Evolutionary conservation across 2,113 vertebrate genomes (phyloP).

Genomic region (Seriola dumerili): DNA sequence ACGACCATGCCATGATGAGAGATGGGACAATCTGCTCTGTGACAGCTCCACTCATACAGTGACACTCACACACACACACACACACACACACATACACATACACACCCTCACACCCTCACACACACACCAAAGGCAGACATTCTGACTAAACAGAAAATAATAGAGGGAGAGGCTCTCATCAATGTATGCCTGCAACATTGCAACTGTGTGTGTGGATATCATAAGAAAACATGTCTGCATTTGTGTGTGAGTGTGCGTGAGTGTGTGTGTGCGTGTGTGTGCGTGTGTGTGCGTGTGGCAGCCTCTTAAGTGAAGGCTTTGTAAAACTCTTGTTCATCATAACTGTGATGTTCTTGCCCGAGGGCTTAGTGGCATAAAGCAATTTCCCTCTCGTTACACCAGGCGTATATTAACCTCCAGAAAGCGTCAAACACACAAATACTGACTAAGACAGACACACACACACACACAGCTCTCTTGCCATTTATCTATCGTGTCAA

Average conservation of each 20-base stretch:
- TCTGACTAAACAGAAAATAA: slow-evolving; percentile 51
- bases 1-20: slow-evolving; percentile 76
- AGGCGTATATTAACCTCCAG: slow-evolving; percentile 77
- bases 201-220: slow-evolving; percentile 19
- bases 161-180: slow-evolving; percentile 18
- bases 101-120: neutral
- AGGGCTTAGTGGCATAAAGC: slow-evolving; percentile 75
- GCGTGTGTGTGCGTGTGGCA: slow-evolving; percentile 46
- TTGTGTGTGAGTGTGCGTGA: slow-evolving; percentile 9
- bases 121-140: slow-evolving; percentile 16
- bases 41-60: slow-evolving; percentile 64
- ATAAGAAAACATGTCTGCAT: slow-evolving; percentile 28
- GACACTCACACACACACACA: slow-evolving; percentile 25
- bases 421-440: slow-evolving; percentile 68
- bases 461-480: slow-evolving; percentile 41
- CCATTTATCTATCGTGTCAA: slow-evolving; percentile 74
- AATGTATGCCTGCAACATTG: slow-evolving; percentile 36
- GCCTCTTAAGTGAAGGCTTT: slow-evolving; percentile 73
- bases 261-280: slow-evolving; percentile 30
- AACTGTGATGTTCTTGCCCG: slow-evolving; percentile 77
- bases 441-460: slow-evolving; percentile 22
- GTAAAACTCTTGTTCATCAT: slow-evolving; percentile 79
- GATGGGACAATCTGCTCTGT: slow-evolving; percentile 75
- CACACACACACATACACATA: slow-evolving; percentile 6
- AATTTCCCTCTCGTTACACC: slow-evolving; percentile 79